Percentiles rank a stretch among this genome's conserved stretches.
These are phyloP conservation scores for Calidris pugnax DNA, from an alignment of 2,113 vertebrate genomes.

Conservation along the genomic window DNA sequence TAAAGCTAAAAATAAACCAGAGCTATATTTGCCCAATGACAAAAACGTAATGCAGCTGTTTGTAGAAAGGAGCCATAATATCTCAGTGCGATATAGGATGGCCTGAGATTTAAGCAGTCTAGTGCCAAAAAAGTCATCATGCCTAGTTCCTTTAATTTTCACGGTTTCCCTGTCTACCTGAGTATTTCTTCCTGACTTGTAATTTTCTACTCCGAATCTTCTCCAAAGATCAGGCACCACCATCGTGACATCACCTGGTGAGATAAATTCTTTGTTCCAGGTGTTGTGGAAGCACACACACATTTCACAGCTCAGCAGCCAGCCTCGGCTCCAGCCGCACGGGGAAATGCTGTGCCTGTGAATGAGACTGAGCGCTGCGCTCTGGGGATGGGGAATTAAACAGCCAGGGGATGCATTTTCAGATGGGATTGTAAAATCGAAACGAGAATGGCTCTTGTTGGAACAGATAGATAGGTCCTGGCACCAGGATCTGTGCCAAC, in stretches of 20 bases:
- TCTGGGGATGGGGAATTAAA: not conserved
- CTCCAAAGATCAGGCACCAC: not conserved
- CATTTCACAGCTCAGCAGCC: not conserved
- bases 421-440: not conserved
- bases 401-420: accelerated
- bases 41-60: accelerated
- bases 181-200: not conserved
- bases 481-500: not conserved
- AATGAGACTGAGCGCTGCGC: accelerated
- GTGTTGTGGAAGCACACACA: not conserved
- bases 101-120: not conserved
- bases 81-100: accelerated
- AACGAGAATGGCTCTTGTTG: not conserved
- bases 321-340: accelerated
- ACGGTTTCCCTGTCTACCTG: not conserved
- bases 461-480: not conserved
- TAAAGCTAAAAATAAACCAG: constrained; percentile 18
- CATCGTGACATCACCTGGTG: accelerated
- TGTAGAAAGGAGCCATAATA: not conserved
- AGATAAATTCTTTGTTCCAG: not conserved
- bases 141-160: not conserved
- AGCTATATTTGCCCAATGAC: not conserved
- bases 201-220: not conserved
- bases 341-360: not conserved
- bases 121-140: not conserved